phyloP scores from a whole-genome alignment of 37 sponge, comb jelly and placozoan genomes.

The Theonella swinhoei region DNA sequence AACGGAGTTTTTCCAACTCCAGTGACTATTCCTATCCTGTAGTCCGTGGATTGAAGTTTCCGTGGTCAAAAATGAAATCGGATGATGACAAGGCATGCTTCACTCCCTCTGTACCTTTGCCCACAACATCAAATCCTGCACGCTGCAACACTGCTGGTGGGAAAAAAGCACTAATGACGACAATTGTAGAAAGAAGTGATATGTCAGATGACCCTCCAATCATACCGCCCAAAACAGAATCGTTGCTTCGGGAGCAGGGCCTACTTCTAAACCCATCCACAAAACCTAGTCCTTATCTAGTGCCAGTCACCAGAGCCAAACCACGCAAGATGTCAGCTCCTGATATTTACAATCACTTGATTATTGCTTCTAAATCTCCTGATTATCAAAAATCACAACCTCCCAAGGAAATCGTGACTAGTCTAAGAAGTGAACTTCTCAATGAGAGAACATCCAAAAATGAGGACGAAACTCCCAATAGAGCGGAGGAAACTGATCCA shows the following conservation, averaged over 20 bases:
- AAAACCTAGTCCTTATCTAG: not conserved
- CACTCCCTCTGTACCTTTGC: not conserved
- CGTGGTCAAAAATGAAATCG: not conserved
- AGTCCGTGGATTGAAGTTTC: slow-evolving; percentile 1
- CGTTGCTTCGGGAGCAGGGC: slow-evolving; percentile 49
- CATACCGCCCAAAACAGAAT: slow-evolving; percentile 42
- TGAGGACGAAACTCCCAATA: not conserved
- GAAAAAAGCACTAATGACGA: not conserved
- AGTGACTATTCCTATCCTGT: slow-evolving; percentile 38
- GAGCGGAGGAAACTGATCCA: too few species aligned
- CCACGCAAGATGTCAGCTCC: not conserved
- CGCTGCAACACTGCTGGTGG: not conserved
- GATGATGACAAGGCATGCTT: not conserved
- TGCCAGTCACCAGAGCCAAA: not conserved
- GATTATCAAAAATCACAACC: not conserved
- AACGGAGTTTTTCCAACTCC: not conserved
- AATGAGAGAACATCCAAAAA: not conserved
- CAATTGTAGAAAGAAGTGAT: not conserved
- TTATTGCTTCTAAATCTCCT: not conserved
- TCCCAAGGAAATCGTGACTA: not conserved
- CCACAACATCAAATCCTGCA: not conserved
- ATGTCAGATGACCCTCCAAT: slow-evolving; percentile 19
- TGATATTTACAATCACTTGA: not conserved
- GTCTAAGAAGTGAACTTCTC: not conserved
- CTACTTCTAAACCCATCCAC: not conserved